Conservation (phyloP, 2,888 invertebrate genomes). For the Trypoxylon attenuatum region DNA sequence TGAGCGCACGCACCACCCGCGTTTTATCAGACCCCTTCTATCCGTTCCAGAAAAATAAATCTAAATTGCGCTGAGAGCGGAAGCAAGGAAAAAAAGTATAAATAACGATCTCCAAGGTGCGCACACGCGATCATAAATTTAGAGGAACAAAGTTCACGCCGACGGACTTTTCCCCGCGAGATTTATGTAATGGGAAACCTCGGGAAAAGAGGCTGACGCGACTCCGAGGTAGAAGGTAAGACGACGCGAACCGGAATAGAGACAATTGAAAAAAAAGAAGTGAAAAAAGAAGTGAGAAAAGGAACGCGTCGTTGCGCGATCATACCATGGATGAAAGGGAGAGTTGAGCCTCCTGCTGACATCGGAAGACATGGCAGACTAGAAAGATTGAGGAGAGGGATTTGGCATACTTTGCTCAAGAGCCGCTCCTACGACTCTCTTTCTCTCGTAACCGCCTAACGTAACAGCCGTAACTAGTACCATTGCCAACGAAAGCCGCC, state of each 20-base stretch:
- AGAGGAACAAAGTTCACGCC: not conserved
- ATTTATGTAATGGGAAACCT: too few relatives aligned
- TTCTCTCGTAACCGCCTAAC: conserved; percentile 62
- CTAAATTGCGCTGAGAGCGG: conserved; percentile 4
- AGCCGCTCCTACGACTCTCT: conserved; percentile 30
- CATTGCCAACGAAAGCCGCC: conserved; percentile 72
- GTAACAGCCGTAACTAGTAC: conserved; percentile 73
- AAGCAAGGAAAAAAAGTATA: not conserved
- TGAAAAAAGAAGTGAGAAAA: too few relatives aligned
- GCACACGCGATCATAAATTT: not conserved
- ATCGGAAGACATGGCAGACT: not conserved
- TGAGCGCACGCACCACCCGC: not conserved
- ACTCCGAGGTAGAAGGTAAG: not conserved
- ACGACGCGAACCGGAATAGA: not conserved
- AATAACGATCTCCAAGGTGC: too few relatives aligned
- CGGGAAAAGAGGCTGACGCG: too few relatives aligned
- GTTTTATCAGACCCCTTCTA: not conserved
- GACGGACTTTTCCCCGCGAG: not conserved
- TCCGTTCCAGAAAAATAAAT: not conserved
- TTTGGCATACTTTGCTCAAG: conserved; percentile 39
- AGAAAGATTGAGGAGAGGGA: not conserved
- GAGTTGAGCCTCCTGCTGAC: conserved; percentile 40
- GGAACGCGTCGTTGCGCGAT: too few relatives aligned
- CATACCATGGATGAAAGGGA: conserved; percentile 45
- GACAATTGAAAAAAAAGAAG: too few relatives aligned